Evolutionary conservation across 2,113 vertebrate genomes (phyloP), one percentile per base, ranked within the genome.

Genomic region (Paradisaea rubra): DNA sequence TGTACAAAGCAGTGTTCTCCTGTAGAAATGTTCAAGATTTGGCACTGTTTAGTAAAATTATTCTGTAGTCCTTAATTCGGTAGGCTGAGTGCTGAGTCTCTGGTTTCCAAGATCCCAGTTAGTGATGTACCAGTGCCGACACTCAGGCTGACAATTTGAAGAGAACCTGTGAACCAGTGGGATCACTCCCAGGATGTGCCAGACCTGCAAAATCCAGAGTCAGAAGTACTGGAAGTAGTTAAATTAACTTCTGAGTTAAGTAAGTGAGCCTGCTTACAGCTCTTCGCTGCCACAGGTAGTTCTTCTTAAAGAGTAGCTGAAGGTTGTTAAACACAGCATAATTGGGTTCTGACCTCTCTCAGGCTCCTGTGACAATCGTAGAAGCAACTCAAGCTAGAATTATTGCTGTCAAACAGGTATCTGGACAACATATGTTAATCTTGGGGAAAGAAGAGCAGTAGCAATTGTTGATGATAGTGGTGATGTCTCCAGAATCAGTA

Each of bases 11-110:
- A 54, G 12, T 2, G 1, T 66, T 81, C 35, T 84, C 19, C 23
- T 1, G 0, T 39, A 44, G 27, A 63, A 39, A 18, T 0, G 0
- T 11, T 66, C 3, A 20, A 80, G 41, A 42, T 5, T 37, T 59
- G 27, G 9, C 1, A 4, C 45, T 47, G 11, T 54, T 80, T 37
- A 22, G 13, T 73, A 24, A 41, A 86, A 57, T 31, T 54, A 15
- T 80, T 90, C 24, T 71, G 11, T 54, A 41, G 30, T 78, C 10
- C 39, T 59, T 70, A 42, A n/a, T 81, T n/a, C 39, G 24, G 31
- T n/a, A 74, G 54, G 19, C 39, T 39, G 52, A 72, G 10, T 45
- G 30, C 37, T 53, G 44, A 69, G 24, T 44, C 25, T 78, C 30
- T 88, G 41, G 7, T 64, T 52, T 91, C 47, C 12, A 25, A 27